A percentile compares a stretch with the other conserved stretches of the same genome.
Conservation (phyloP, 1,140 invertebrate genomes). For the Apis mellifera region DNA sequence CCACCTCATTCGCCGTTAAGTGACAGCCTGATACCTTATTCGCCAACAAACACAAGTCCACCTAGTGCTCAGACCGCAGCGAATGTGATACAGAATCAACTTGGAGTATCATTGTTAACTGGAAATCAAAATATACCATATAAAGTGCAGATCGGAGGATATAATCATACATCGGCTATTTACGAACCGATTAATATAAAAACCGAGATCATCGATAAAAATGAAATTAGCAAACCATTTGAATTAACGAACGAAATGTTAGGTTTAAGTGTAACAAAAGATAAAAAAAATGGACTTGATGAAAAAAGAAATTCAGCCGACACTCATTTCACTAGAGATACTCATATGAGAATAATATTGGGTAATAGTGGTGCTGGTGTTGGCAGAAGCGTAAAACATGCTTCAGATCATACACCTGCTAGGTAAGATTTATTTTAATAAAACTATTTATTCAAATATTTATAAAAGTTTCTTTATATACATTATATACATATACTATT, state of each 20-base stretch:
- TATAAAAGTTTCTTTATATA: neutral
- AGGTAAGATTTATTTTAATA: conserved; percentile 69
- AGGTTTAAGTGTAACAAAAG: conserved; percentile 72
- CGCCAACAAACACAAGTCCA: conserved; percentile 78
- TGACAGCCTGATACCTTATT: conserved; percentile 83
- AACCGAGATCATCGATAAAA: conserved; percentile 76
- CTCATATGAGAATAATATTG: conserved; percentile 94
- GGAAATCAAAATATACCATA: conserved; percentile 78
- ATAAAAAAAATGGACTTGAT: conserved; percentile 73
- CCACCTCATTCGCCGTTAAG: conserved; percentile 92
- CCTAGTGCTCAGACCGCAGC: conserved; percentile 78
- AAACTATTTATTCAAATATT: too few relatives aligned
- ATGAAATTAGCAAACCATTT: conserved; percentile 73
- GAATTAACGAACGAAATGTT: conserved; percentile 80
- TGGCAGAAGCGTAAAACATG: conserved; percentile 80
- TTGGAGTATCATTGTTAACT: conserved; percentile 76
- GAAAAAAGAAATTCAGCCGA: conserved; percentile 80
- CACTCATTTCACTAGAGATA: conserved; percentile 90
- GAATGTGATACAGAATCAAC: conserved; percentile 78
- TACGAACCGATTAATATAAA: conserved; percentile 80
- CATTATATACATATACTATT: too few relatives aligned
- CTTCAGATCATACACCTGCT: conserved; percentile 73
- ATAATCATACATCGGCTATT: conserved; percentile 76
- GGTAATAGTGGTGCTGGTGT: conserved; percentile 84
- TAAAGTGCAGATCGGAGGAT: conserved; percentile 72